These are phyloP conservation scores for Cotesia congregata DNA, from an alignment of 2,888 invertebrate species.

Conservation along the genomic window DNA sequence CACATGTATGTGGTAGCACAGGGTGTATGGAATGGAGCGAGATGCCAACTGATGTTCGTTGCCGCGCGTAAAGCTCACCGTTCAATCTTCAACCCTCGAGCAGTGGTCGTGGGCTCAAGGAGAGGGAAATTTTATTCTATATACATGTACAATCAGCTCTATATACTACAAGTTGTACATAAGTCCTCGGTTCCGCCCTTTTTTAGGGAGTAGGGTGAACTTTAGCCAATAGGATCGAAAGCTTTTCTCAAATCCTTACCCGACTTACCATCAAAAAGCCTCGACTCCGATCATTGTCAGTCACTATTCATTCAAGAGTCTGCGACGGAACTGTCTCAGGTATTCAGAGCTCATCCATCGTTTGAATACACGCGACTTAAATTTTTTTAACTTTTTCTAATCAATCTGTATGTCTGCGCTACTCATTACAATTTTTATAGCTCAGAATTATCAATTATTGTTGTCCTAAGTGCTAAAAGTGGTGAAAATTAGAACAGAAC, in stretches of 20 bases:
- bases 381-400: neutral
- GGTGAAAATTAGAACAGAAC: neutral
- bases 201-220: constrained; percentile 54
- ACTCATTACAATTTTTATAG: neutral
- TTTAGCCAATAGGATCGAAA: constrained; percentile 54
- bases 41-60: constrained; percentile 30
- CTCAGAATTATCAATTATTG: neutral
- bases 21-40: neutral
- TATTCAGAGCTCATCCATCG: neutral
- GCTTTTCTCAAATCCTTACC: constrained; percentile 48
- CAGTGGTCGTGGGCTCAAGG: constrained; percentile 33
- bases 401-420: neutral
- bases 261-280: constrained; percentile 61
- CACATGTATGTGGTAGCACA: neutral
- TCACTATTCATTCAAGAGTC: constrained; percentile 57
- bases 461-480: neutral
- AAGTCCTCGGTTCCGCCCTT: constrained; percentile 57
- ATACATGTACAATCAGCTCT: neutral
- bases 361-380: neutral
- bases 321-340: constrained; percentile 26
- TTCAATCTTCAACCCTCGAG: constrained; percentile 47
- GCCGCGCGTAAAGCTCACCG: constrained; percentile 42
- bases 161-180: neutral
- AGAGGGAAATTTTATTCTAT: constrained; percentile 36
- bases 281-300: constrained; percentile 59